Evolutionary conservation across 2,888 invertebrate species (phyloP).

Genomic region (Allophyes oxyacanthae): DNA sequence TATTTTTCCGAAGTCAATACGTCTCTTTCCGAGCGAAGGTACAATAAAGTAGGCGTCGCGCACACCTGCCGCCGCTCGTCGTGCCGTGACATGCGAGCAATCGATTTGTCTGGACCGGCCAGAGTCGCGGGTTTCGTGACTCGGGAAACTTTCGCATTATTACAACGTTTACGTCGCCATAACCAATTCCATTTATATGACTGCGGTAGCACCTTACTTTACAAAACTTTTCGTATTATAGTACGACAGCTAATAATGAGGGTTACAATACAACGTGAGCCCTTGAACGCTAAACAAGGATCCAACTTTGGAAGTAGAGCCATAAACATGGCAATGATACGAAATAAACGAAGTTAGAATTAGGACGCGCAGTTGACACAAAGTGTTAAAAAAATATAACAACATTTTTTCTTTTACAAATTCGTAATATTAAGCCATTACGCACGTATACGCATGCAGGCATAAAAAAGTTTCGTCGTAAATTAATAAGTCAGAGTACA

Average conservation of each 20-base stretch:
- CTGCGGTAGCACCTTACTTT: conserved; percentile 62
- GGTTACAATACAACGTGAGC: conserved; percentile 65
- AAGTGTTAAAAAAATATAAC: conserved; percentile 2
- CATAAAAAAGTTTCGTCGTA: conserved; percentile 29
- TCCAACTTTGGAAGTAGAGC: conserved; percentile 62
- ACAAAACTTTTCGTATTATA: conserved; percentile 72
- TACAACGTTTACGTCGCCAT: conserved; percentile 77
- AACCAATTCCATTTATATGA: conserved; percentile 74
- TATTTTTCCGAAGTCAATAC: conserved; percentile 64
- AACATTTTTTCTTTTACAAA: background rate
- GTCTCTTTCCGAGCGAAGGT: conserved; percentile 60
- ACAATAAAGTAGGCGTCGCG: conserved; percentile 70
- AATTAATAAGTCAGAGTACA: conserved; percentile 34
- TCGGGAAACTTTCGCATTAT: conserved; percentile 74
- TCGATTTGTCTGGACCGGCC: conserved; percentile 84
- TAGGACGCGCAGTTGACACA: conserved; percentile 35
- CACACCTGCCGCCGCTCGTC: conserved; percentile 72
- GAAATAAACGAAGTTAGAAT: conserved; percentile 59
- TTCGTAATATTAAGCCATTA: background rate
- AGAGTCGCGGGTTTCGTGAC: conserved; percentile 74
- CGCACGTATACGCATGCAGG: conserved; percentile 7
- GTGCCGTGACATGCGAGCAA: conserved; percentile 70
- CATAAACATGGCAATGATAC: conserved; percentile 64
- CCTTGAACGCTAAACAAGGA: conserved; percentile 68
- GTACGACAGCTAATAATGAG: conserved; percentile 69